Percentiles rank a stretch among this genome's conserved stretches.
phyloP scores from a whole-genome alignment of 2,113 vertebrate species.

The Xenopus borealis region DNA sequence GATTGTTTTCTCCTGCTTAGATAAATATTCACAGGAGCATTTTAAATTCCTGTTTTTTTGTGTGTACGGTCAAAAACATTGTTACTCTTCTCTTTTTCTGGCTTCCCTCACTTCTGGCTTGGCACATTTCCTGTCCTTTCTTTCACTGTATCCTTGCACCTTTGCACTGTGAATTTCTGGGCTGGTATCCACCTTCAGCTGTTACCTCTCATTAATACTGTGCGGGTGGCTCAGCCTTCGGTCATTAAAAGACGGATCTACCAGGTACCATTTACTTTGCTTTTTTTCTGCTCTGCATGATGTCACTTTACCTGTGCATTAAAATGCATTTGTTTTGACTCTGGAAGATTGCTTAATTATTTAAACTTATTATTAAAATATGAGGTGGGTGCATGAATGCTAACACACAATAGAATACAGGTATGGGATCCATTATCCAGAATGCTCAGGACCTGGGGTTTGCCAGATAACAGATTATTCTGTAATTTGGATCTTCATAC shows the following conservation, averaged over 20 bases:
- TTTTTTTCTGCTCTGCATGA: conserved; percentile 46
- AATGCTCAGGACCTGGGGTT: no score
- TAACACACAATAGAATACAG: no score
- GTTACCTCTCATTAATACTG: conserved; percentile 93
- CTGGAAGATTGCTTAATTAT: background rate
- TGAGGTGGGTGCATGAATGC: no score
- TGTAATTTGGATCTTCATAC: no score
- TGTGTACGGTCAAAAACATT: conserved; percentile 16
- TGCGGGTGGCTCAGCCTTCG: conserved; percentile 93
- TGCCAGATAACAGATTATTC: no score
- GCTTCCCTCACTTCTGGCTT: conserved; percentile 62
- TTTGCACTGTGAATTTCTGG: conserved; percentile 70
- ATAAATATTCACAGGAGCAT: no score
- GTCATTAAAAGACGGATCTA: conserved; percentile 95
- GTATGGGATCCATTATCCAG: no score
- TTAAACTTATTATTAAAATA: no score
- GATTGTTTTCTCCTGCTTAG: no score
- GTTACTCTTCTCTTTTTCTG: conserved; percentile 55
- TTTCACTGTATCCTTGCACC: conserved; percentile 73
- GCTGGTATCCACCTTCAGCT: conserved; percentile 85
- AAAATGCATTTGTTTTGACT: conserved; percentile 47
- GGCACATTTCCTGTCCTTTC: conserved; percentile 71
- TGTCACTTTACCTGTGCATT: no score
- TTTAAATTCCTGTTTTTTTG: conserved; percentile 47
- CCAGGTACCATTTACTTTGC: conserved; percentile 85